Conservation (phyloP, 2,797 vertebrate genomes). For the Tenualosa ilisha region DNA sequence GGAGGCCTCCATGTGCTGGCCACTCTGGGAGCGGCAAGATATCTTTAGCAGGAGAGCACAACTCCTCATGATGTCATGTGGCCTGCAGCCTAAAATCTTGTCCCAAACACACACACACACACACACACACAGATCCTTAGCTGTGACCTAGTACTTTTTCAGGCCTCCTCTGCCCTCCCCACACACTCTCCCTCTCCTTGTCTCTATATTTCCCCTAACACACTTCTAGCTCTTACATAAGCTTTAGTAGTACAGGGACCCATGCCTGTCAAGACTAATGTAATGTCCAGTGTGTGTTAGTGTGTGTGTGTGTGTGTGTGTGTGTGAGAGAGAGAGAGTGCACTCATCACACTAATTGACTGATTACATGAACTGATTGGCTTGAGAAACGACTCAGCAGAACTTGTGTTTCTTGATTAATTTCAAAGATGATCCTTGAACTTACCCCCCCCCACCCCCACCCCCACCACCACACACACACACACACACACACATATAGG, state of each 20-base stretch:
- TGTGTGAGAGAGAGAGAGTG: not conserved
- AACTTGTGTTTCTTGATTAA: not conserved
- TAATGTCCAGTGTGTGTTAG: not conserved
- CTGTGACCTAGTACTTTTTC: constrained; percentile 40
- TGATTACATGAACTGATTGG: not conserved
- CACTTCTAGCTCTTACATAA: constrained; percentile 22
- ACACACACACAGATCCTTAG: constrained; percentile 9
- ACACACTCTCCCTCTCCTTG: not conserved
- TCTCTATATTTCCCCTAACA: not conserved
- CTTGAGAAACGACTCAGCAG: not conserved
- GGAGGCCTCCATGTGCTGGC: not conserved
- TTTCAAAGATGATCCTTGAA: not conserved
- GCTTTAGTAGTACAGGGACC: not conserved
- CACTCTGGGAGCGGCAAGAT: not conserved
- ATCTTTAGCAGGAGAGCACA: constrained; percentile 29
- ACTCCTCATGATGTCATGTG: constrained; percentile 34
- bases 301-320: not conserved
- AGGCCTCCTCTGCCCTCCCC: constrained; percentile 20
- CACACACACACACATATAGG: not conserved
- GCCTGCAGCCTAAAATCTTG: constrained; percentile 29
- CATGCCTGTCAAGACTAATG: not conserved
- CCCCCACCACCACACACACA: not conserved
- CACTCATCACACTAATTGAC: not conserved
- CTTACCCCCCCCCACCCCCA: not conserved
- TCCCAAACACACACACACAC: constrained; percentile 13